A percentile compares a stretch with the other conserved stretches of the same genome.
Conservation (phyloP, 2,797 vertebrate genomes). For the Tympanoctomys barrerae region DNA sequence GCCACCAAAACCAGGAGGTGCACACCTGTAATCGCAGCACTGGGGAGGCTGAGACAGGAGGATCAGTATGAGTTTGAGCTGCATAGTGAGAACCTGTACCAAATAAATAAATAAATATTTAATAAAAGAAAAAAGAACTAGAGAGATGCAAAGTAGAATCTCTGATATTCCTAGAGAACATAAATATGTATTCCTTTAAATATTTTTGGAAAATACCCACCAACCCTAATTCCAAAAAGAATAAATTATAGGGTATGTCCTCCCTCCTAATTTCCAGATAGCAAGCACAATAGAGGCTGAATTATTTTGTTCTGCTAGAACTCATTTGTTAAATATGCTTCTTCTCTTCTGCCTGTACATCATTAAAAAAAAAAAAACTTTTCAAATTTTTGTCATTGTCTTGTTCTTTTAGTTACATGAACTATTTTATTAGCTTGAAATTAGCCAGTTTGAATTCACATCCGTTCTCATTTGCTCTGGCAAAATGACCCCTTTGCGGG, state of each 20-base stretch:
- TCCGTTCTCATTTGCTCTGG: conserved; percentile 69
- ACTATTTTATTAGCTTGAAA: conserved; percentile 55
- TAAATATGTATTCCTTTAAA: background rate
- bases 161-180: conserved; percentile 6
- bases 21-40: no score
- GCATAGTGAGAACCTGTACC: no score
- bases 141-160: background rate
- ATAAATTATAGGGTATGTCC: background rate
- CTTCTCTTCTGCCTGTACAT: background rate
- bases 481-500: conserved; percentile 62
- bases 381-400: conserved; percentile 33
- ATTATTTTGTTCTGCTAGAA: background rate
- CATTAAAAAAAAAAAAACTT: background rate
- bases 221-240: background rate
- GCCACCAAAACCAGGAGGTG: no score
- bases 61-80: no score
- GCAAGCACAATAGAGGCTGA: background rate
- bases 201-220: background rate
- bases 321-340: background rate
- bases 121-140: background rate
- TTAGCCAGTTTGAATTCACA: conserved; percentile 70
- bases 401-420: conserved; percentile 63
- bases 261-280: background rate
- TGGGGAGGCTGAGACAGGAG: no score
- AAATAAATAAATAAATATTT: no score